These are phyloP conservation scores for Heliconius charithonia DNA, from an alignment of 2,888 invertebrate genomes.

Conservation along the genomic window DNA sequence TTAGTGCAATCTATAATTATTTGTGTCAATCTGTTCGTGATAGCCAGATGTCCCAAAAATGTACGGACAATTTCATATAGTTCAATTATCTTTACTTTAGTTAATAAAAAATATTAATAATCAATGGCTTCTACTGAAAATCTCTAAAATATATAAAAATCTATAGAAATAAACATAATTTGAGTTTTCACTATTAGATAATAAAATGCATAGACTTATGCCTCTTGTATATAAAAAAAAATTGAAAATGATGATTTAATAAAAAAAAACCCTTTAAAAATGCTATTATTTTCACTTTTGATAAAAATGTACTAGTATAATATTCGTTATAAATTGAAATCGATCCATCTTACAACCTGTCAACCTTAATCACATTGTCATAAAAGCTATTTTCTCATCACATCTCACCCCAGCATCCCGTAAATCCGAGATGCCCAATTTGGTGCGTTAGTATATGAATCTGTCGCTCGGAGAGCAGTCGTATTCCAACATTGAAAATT, in stretches of 20 bases:
- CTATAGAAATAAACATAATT: too few relatives aligned
- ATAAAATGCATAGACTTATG: too few relatives aligned
- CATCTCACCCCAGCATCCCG: neutral
- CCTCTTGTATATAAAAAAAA: too few relatives aligned
- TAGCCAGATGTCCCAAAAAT: neutral
- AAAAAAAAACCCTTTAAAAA: too few relatives aligned
- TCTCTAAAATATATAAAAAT: too few relatives aligned
- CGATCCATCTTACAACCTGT: neutral
- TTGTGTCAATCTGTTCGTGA: neutral
- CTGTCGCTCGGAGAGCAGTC: constrained; percentile 46
- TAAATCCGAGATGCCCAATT: constrained; percentile 38
- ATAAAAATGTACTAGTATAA: neutral
- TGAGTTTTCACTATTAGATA: too few relatives aligned
- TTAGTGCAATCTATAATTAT: neutral
- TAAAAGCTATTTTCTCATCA: constrained; percentile 27
- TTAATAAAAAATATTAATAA: too few relatives aligned
- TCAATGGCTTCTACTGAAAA: too few relatives aligned
- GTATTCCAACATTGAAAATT: constrained; percentile 49
- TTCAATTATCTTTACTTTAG: too few relatives aligned
- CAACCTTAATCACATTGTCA: neutral
- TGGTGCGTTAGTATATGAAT: constrained; percentile 43
- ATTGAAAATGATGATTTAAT: too few relatives aligned
- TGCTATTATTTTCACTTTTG: neutral
- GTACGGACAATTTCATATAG: too few relatives aligned
- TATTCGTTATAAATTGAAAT: neutral